Evolutionary conservation across 2,888 invertebrate genomes (phyloP).

Genomic region (Eilema caniola): DNA sequence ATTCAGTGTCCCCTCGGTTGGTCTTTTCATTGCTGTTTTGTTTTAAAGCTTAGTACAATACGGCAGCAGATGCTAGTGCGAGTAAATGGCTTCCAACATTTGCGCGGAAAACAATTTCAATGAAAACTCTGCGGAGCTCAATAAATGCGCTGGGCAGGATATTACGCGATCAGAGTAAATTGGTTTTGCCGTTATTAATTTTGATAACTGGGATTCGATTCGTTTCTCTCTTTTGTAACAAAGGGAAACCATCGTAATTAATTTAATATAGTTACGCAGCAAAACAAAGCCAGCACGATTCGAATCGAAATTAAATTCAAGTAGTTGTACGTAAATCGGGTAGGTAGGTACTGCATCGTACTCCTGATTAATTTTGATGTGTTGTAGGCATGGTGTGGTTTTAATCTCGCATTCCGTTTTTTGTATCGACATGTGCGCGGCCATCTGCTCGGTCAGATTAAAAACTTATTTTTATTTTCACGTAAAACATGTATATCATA

Average conservation of each 20-base stretch:
- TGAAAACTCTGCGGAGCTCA: conserved; percentile 71
- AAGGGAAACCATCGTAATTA: conserved; percentile 85
- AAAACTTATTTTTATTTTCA: conserved; percentile 71
- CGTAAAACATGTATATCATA: conserved; percentile 75
- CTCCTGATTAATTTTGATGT: conserved; percentile 33
- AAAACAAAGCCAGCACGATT: conserved; percentile 69
- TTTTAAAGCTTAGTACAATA: conserved; percentile 47
- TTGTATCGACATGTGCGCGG: conserved; percentile 75
- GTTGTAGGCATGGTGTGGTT: conserved; percentile 31
- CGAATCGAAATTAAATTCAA: conserved; percentile 65
- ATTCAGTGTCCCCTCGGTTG: conserved; percentile 60
- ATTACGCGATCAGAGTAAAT: conserved; percentile 83
- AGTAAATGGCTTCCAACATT: conserved; percentile 48
- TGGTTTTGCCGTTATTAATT: conserved; percentile 85
- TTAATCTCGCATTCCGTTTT: conserved; percentile 58
- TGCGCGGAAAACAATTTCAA: conserved; percentile 66
- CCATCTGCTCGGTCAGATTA: conserved; percentile 85
- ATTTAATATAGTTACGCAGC: conserved; percentile 75
- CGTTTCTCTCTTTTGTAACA: conserved; percentile 86
- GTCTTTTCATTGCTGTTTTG: conserved; percentile 61
- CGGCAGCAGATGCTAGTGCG: conserved; percentile 45
- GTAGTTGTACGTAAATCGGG: conserved; percentile 43
- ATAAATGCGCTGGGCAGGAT: conserved; percentile 76
- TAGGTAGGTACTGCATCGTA: conserved; percentile 26
- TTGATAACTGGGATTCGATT: conserved; percentile 85